phyloP scores from a whole-genome alignment of 1,140 invertebrate genomes.

The Drosophila fuyamai region DNA sequence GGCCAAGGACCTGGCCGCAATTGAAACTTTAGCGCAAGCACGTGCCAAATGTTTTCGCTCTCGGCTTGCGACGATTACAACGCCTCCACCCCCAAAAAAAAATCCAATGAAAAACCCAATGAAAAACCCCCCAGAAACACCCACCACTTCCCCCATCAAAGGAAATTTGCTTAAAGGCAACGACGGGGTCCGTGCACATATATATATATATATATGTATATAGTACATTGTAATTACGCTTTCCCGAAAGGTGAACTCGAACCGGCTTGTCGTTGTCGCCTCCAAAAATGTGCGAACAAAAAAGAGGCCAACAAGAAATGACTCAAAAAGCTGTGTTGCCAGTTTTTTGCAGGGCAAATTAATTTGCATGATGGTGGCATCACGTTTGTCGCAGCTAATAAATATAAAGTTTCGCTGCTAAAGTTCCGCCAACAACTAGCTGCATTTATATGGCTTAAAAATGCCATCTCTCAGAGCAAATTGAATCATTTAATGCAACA shows the following conservation, averaged over 20 bases:
- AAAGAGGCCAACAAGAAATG: not conserved
- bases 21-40: conserved; percentile 51
- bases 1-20: conserved; percentile 39
- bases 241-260: not conserved
- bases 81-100: not conserved
- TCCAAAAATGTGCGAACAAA: not conserved
- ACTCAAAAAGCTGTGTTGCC: conserved; percentile 14
- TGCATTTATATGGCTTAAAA: not conserved
- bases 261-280: not conserved
- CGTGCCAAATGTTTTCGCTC: conserved; percentile 55
- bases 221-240: conserved; percentile 31
- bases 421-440: not conserved
- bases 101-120: too few relatives aligned
- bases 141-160: conserved; percentile 1
- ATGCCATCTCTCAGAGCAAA: too few relatives aligned
- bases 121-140: not conserved
- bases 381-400: conserved; percentile 1
- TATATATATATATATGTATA: conserved; percentile 1
- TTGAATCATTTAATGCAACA: too few relatives aligned
- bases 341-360: conserved; percentile 8
- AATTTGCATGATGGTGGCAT: not conserved
- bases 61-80: conserved; percentile 45
- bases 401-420: not conserved
- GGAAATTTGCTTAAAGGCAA: conserved; percentile 17
- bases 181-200: not conserved